Percentiles rank a stretch among this genome's conserved stretches.
Evolutionary conservation across 2,888 invertebrate species (phyloP).

Genomic region (Eurois occulta): DNA sequence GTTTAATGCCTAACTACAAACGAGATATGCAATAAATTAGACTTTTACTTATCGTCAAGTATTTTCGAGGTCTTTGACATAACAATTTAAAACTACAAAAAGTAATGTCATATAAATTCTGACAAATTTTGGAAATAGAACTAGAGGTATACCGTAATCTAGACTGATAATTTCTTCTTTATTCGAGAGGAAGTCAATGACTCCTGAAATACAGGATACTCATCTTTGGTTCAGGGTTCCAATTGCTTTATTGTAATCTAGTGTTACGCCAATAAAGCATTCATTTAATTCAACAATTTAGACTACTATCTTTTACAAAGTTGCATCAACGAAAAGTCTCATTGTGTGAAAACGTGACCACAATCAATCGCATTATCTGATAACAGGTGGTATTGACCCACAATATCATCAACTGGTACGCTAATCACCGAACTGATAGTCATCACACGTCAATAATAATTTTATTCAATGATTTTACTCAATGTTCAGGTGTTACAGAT

Average conservation of each 20-base stretch:
- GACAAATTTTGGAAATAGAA: background rate
- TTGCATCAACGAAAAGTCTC: conserved; percentile 21
- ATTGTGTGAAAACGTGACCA: conserved; percentile 41
- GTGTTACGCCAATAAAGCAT: background rate
- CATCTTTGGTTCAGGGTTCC: background rate
- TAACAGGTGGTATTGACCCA: conserved; percentile 60
- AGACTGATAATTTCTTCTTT: background rate
- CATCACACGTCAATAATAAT: conserved; percentile 23
- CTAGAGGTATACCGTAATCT: background rate
- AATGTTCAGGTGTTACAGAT: conserved; percentile 35
- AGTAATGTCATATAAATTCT: background rate
- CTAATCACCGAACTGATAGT: conserved; percentile 47
- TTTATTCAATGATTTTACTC: conserved; percentile 21
- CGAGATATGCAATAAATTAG: too few species aligned
- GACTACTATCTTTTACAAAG: conserved; percentile 14
- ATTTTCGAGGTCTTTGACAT: background rate
- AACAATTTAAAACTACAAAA: background rate
- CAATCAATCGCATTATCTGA: conserved; percentile 37
- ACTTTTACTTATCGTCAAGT: background rate
- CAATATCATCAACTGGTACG: conserved; percentile 47
- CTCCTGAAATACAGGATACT: background rate
- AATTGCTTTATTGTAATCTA: background rate
- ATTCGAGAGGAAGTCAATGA: background rate
- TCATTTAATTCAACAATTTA: background rate
- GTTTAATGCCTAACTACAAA: background rate